Evolutionary conservation across 1,140 invertebrate species (phyloP).

Genomic region (Drosophila kepulauana): DNA sequence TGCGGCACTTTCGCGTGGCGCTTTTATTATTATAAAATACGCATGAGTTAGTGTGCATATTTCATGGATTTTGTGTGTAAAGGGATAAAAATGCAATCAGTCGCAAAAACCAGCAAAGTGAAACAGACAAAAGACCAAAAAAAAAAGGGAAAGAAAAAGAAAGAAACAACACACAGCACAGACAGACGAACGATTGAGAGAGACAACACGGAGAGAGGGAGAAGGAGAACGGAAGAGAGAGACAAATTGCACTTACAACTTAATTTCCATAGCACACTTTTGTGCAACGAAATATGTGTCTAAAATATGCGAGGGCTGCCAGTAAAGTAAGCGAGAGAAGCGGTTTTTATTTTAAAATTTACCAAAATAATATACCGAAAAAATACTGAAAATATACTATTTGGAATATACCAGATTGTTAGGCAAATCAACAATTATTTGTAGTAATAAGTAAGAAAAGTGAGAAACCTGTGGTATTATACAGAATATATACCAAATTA

Average conservation of each 20-base stretch:
- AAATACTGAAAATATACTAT: no score
- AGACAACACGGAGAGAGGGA: neutral
- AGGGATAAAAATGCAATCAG: slow-evolving; percentile 82
- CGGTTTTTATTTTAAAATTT: no score
- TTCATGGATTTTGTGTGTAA: slow-evolving; percentile 83
- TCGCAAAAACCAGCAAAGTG: slow-evolving; percentile 82
- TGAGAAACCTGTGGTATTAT: no score
- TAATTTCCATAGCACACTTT: slow-evolving; percentile 41
- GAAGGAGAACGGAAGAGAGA: neutral
- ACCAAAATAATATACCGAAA: no score
- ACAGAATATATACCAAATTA: no score
- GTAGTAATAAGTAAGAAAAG: no score
- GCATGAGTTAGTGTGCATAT: slow-evolving; percentile 83
- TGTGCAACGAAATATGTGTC: slow-evolving; percentile 10
- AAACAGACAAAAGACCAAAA: slow-evolving; percentile 65
- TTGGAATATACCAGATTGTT: no score
- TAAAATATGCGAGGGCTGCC: neutral
- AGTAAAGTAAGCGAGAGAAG: neutral
- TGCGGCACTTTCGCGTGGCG: slow-evolving; percentile 53
- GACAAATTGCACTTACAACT: slow-evolving; percentile 50
- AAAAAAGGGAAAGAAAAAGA: slow-evolving; percentile 20
- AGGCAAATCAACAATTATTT: no score
- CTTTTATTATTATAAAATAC: slow-evolving; percentile 83
- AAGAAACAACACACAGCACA: neutral
- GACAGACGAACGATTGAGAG: neutral